These are phyloP conservation scores for Hozukius guyotensis DNA, from an alignment of 2,797 vertebrate species.

Conservation along the genomic window DNA sequence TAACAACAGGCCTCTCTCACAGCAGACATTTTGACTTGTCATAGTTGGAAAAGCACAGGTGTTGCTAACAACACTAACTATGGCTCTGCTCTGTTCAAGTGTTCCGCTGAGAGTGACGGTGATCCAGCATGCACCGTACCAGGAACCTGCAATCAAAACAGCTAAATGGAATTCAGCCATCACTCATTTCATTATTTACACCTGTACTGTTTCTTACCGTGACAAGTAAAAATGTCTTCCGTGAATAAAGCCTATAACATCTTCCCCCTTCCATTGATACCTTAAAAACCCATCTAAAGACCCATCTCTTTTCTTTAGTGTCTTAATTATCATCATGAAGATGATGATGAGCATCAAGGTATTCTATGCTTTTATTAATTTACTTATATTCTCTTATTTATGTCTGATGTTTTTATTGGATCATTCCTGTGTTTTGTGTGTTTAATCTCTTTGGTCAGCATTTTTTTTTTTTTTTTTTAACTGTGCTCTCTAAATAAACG, in stretches of 20 bases:
- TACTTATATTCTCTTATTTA: not conserved
- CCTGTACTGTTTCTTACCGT: fast-evolving
- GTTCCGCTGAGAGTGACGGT: no score
- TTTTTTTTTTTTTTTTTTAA: not conserved
- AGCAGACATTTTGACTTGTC: not conserved
- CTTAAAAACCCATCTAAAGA: no score
- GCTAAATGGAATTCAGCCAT: no score
- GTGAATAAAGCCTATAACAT: not conserved
- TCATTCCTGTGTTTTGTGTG: not conserved
- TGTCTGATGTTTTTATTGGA: not conserved
- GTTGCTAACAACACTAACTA: no score
- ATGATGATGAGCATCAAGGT: not conserved
- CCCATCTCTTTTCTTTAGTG: not conserved
- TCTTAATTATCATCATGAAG: not conserved
- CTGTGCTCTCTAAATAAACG: not conserved
- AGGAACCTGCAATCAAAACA: no score
- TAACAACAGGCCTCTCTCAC: not conserved
- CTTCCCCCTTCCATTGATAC: no score
- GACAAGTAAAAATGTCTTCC: not conserved
- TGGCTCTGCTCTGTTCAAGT: no score
- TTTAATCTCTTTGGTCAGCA: not conserved
- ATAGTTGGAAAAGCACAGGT: no score
- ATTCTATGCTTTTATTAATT: not conserved
- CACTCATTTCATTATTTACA: not conserved
- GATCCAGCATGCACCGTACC: no score